phyloP scores from a whole-genome alignment of 92 coral and sea anemone genomes.

The Metridium senile region DNA sequence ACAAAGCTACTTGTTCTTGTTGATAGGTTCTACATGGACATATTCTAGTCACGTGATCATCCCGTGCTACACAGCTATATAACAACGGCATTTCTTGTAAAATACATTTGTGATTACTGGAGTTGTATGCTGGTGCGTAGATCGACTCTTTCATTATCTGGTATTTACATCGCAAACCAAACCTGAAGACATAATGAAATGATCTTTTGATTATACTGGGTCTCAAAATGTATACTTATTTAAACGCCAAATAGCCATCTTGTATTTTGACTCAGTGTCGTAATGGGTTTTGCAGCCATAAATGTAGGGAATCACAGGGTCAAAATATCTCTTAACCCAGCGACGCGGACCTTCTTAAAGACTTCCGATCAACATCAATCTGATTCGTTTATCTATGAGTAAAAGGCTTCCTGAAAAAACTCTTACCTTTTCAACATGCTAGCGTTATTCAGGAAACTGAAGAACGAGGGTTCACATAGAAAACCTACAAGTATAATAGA shows the following conservation, averaged over 20 bases:
- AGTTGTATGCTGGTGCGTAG: slow-evolving; percentile 69
- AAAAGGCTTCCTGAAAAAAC: background rate
- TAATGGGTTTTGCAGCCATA: no score
- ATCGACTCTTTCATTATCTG: slow-evolving; percentile 39
- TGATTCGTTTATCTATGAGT: background rate
- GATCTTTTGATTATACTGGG: no score
- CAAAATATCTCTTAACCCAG: background rate
- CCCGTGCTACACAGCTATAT: slow-evolving; percentile 72
- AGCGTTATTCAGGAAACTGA: slow-evolving; percentile 47
- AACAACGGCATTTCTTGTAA: slow-evolving; percentile 79
- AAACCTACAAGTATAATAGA: slow-evolving; percentile 40
- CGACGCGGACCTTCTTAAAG: background rate
- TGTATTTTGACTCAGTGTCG: no score
- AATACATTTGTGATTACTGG: slow-evolving; percentile 50
- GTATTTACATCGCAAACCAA: slow-evolving; percentile 44
- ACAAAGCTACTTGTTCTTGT: slow-evolving; percentile 92
- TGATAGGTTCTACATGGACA: slow-evolving; percentile 92
- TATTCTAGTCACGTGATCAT: slow-evolving; percentile 54
- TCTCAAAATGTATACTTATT: no score
- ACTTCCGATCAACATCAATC: background rate
- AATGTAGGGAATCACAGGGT: no score
- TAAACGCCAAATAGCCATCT: no score
- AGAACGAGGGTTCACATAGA: slow-evolving; percentile 78
- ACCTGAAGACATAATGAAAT: slow-evolving; percentile 18
- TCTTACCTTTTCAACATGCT: slow-evolving; percentile 52